Conservation (phyloP, 2,797 vertebrate species). For the Gobio occitaniae region DNA sequence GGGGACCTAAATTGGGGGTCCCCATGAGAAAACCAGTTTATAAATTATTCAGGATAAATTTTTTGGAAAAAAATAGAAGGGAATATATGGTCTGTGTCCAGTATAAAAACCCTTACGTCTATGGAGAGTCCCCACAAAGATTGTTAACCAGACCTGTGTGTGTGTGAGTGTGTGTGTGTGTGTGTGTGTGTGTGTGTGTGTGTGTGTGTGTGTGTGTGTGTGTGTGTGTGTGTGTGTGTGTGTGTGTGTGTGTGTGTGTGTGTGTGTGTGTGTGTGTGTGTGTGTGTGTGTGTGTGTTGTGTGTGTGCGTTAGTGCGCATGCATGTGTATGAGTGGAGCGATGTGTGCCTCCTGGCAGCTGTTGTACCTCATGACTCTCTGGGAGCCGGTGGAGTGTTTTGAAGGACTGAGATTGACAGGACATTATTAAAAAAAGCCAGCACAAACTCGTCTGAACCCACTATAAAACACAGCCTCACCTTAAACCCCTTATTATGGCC, state of each 20-base stretch:
- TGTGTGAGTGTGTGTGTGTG: no score
- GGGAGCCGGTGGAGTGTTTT: slow-evolving; percentile 60
- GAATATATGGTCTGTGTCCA: no score
- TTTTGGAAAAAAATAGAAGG: no score
- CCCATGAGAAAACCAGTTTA: no score
- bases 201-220: background rate
- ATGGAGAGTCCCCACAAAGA: no score
- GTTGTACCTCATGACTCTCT: slow-evolving; percentile 74
- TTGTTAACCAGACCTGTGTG: background rate
- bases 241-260: slow-evolving; percentile 45
- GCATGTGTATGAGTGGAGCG: slow-evolving; percentile 55
- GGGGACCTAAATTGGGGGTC: no score
- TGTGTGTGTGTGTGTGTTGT: background rate
- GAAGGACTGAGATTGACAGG: slow-evolving; percentile 74
- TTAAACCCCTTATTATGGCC: slow-evolving; percentile 75
- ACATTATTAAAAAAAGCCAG: slow-evolving; percentile 72
- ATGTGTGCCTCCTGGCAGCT: slow-evolving; percentile 68
- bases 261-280: background rate
- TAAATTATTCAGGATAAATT: no score
- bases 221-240: slow-evolving; percentile 11
- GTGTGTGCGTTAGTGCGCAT: background rate
- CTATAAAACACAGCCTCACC: slow-evolving; percentile 66
- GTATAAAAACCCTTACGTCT: no score
- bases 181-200: background rate
- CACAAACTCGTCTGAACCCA: slow-evolving; percentile 62